Base-by-base conservation (phyloP, 1,140 invertebrate genomes). In the Radopholus similis region DNA sequence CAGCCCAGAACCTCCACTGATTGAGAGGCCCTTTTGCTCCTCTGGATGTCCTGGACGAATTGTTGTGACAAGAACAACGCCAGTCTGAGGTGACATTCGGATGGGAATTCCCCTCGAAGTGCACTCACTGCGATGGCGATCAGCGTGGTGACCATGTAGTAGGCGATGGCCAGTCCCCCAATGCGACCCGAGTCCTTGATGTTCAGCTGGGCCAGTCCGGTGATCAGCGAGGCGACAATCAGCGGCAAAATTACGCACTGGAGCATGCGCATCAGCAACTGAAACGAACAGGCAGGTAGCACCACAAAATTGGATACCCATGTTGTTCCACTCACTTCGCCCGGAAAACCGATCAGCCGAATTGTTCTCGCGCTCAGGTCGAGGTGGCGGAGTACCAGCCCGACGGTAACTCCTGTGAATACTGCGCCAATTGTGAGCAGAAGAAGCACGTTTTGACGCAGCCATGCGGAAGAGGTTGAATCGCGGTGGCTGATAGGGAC, bases 231-330 rank as follows among this genome's bases (percentile, higher is more conserved):
- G 26, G 84, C 83, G 1, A 83, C 80, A 58, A 86, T 85, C 35
- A 86, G 73, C 9, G 85, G 85, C 26, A 86, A 69, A 66, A 86
- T 85, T 51, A 86, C 73, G 75, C 85, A 83, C 72, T 86, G 86
- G 13, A 86, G 68, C 78, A 85, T 84, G 47, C 84, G 76, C 83
- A 86, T 84, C 51, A 86, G 78, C 0, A 86, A 42, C 67, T 69
- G 21, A 26, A 70, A 73, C 9, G 40, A 15, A 49, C 64, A 59
- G 34, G 15, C 11, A 59, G 37, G 40, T 21, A 71, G 67, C 13
- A 18, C 5, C 2, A 23, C 9, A 1, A 66, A 63, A 47, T 18
- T 63, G 8, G 13, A 15, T 60, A 18, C 2, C 47, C 18, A 47
- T n/a, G 51, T 18, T 4, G 15, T 60, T 35, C 18, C 1, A 34